Evolutionary conservation across 2,113 vertebrate genomes (phyloP), one percentile per base, ranked within the genome.

Genomic region (Gopherus evgoodei): DNA sequence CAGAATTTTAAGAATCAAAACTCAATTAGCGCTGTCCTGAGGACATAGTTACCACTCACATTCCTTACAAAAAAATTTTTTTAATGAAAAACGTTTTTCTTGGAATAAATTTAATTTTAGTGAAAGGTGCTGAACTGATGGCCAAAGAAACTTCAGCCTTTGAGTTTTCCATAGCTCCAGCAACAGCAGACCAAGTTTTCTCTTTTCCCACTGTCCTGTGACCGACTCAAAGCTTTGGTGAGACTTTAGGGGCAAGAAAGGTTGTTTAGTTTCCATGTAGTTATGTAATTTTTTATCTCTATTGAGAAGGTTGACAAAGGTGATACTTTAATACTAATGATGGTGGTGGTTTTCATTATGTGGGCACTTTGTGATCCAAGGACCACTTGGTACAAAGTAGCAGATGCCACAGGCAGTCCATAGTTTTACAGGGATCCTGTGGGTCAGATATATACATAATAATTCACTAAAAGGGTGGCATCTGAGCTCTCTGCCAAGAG

Each of bases 1-100:
- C 79, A 89, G 88, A 90, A 72, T 79, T 22, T 38, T 81, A 88
- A 81, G 53, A 94, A 91, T 80, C 44, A 90, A 81, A 85, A 93
- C 83, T 94, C 2, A 79, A 29, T 59, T 89, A 90, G 81, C 8
- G 10, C 88, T 82, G 72, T 90, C 96, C 90, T 89, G 59, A 76
- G 85, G 85, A 88, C 5, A 53, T 31, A 35, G 8, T 12, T 49
- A 53, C 35, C 31, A 82, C 21, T 54, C 49, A 19, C 22, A 38
- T n/a, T 54, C 38, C 8, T 54, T 53, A 82, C 13, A n/a, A 53
- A 29, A 31, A n/a, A 4, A 19, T 2, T 2, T 21, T 62, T 31
- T 35, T 31, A 21, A 38, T 27, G 11, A 25, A 25, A 38, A n/a
- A 56, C 42, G 6, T 53, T 53, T 81, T 17, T 82, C 53, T 24